Base-by-base conservation (phyloP, 2,888 invertebrate species). In the Candidula unifasciata region DNA sequence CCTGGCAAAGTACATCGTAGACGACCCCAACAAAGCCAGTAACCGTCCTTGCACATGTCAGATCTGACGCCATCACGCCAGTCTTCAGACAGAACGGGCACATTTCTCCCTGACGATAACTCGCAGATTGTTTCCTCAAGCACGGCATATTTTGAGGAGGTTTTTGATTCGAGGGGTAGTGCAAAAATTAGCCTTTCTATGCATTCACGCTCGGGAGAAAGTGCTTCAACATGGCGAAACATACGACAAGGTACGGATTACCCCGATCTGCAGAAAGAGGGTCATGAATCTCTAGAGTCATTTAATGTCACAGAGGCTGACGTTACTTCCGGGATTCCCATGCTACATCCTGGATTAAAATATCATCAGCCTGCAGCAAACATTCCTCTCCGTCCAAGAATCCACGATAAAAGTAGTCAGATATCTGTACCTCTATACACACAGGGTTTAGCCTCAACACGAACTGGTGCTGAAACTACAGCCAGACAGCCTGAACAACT, bases 11-110 rank as follows among this genome's bases (percentile, higher is more conserved):
- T 33, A 76, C 77, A 85, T 21, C 82, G 57, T 6, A 57, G 54
- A 18, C 80, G 52, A 64, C 35, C n/a, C n/a, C 84, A 80, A 27
- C 73, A 44, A 33, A 35, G 21, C 8, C 77, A 74, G 21, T 66
- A 77, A 0, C 21, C 24, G 10, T 18, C 69, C 2, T 27, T 74
- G 80, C 57, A 33, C 57, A 30, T 79, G 80, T 64, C 78, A 3
- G 27, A 77, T 44, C 37, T 10, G 16, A n/a, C 66, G 21, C 68
- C 3, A 21, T 73, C 16, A n/a, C 18, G n/a, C 6, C 8, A 10
- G 44, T 33, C n/a, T 3, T 24, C 60, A 24, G 57, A 33, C 18
- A 35, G 35, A n/a, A 44, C 60, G 5, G 24, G 33, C 44, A 3
- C 68, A 44, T 68, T 37, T 33, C 24, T 33, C 13, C 24, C 18